A percentile compares a stretch with the other conserved stretches of the same genome.
These are phyloP conservation scores for Heterohyrax brucei DNA, from an alignment of 2,797 vertebrate species.

Conservation along the genomic window DNA sequence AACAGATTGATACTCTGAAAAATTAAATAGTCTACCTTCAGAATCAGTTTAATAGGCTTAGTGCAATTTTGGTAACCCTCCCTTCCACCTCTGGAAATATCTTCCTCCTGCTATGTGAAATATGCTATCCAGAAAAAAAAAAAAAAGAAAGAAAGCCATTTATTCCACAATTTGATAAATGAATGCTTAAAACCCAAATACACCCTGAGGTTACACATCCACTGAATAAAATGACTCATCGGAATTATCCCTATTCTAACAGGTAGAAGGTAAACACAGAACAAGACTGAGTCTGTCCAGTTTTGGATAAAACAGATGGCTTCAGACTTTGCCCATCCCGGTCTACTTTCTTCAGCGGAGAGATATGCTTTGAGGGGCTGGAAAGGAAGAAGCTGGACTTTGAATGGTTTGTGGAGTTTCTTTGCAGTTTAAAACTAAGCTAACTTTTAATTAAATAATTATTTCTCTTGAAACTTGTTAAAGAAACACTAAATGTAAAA, in stretches of 20 bases:
- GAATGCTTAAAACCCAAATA: conserved; percentile 49
- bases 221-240: conserved; percentile 14
- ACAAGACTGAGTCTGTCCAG: neutral
- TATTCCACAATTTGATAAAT: conserved; percentile 48
- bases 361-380: neutral
- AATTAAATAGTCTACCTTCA: conserved; percentile 14
- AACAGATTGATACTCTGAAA: neutral
- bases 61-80: neutral
- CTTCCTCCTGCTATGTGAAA: conserved; percentile 39
- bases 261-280: neutral
- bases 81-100: neutral
- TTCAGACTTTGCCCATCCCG: conserved; percentile 35
- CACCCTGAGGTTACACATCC: neutral
- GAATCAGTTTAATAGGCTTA: conserved; percentile 7
- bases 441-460: conserved; percentile 51
- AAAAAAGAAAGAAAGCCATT: neutral
- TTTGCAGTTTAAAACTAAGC: conserved; percentile 14
- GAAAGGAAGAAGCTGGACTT: conserved; percentile 43
- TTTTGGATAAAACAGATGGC: neutral
- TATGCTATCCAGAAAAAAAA: conserved; percentile 1
- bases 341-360: conserved; percentile 11
- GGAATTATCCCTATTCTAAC: neutral
- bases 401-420: neutral
- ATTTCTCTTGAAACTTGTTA: conserved; percentile 57
- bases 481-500: conserved; percentile 59